Conservation (phyloP, 2,113 vertebrate species). For the Cyanoramphus novaezelandiae region DNA sequence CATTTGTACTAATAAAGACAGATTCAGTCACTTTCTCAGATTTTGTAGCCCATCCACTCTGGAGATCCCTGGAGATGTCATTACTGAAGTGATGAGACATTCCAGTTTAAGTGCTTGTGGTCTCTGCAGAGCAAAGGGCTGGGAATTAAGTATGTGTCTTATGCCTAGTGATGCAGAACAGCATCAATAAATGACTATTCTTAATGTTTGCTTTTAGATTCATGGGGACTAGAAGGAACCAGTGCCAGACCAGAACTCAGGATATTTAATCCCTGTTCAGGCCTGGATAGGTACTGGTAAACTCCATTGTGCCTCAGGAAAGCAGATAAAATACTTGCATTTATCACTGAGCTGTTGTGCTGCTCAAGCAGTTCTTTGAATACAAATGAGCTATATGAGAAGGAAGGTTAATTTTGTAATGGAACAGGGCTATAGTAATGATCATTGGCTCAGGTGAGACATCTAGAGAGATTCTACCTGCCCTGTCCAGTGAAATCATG, state of each 20-base stretch:
- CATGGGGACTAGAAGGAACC: neutral
- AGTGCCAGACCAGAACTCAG: neutral
- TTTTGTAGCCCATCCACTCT: neutral
- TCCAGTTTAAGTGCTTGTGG: neutral
- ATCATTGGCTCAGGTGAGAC: neutral
- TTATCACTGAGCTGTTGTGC: neutral
- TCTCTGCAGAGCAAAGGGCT: neutral
- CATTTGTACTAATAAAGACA: neutral
- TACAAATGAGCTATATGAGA: neutral
- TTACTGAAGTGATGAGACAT: constrained; percentile 34
- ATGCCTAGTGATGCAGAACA: neutral
- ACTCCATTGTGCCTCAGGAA: neutral
- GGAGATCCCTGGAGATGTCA: constrained; percentile 19
- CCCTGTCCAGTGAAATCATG: neutral
- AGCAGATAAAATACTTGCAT: neutral
- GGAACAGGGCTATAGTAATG: neutral
- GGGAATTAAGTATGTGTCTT: constrained; percentile 8
- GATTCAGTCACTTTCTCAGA: neutral
- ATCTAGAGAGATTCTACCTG: neutral
- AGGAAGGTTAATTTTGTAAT: neutral
- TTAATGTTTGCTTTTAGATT: neutral
- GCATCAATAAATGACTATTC: neutral
- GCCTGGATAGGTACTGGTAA: neutral
- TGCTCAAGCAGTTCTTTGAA: neutral
- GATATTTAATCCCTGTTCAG: neutral